Base-by-base conservation (phyloP, 2,888 invertebrate genomes). In the Drosophila macrospina region DNA sequence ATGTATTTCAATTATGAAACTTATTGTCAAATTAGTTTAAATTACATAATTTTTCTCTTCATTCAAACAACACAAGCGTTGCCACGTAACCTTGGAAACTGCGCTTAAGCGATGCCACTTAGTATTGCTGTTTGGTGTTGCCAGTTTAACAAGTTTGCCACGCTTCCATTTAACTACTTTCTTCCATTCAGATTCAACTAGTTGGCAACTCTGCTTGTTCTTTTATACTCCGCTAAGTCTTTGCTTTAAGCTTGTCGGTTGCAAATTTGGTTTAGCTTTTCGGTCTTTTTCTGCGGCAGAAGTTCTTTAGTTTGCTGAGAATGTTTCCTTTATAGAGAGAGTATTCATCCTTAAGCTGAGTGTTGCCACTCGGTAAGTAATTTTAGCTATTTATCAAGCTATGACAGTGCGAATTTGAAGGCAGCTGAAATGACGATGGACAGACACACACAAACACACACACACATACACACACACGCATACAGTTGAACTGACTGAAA, bases 361-460 rank as follows among this genome's bases (percentile, higher is more conserved):
- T 60, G 64, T 68, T 69, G 64, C 57, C 61, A 66, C 44, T 51
- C 59, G 51, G 64, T 55, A 57, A 69, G 78, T 78, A 73, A 83
- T 86, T 85, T 84, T 56, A 69, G 86, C 84, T 86, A 86, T 86
- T 83, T 86, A 83, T 86, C 78, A 84, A 84, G 76, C 76, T 84
- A 80, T 86, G 86, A 83, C 86, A 86, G 74, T 78, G 86, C 81
- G 76, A 74, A 80, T 80, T 84, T 69, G 63, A 73, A 76, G 63
- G 59, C 59, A 76, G 62, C 72, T 73, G 59, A 80, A 73, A 75
- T 78, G 75, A 68, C 70, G 76, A 65, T 69, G 72, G 39, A 50
- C 39, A 28, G 15, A 28, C 62, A 73, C 26, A 34, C 6, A 41
- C 4, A 59, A 2, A 24, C 4, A 32, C 13, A 41, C 4, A 48